Evolutionary conservation across 2,888 invertebrate species (phyloP), one percentile per base, ranked within the genome.

Genomic region (Cryptosula pallasiana): DNA sequence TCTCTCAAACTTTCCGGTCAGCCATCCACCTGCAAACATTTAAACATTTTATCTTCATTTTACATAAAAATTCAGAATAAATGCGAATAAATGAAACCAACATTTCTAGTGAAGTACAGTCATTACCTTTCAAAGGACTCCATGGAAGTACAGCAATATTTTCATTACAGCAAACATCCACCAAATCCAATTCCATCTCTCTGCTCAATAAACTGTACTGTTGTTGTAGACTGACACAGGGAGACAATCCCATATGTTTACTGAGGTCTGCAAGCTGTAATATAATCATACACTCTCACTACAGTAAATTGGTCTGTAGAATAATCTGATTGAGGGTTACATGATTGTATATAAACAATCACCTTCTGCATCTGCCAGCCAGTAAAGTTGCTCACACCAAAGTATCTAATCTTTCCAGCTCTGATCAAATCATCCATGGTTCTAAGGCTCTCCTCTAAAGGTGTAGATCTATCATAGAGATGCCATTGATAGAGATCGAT

Each of bases 351-450:
- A 45, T 13, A 45, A 13, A 45, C 20, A 20, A 45, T 45, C 20
- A 63, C 70, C 71, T 80, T 79, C 76, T 83, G 82, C 55, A 82
- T 71, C 74, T 82, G 81, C 81, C 81, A 81, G 1, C 82, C 82
- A 63, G 75, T 76, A 9, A 81, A 74, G 73, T 82, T 82, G 73
- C 80, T 79, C 69, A 76, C 75, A 3, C 81, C 83, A 34, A 79
- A 73, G 73, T 82, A 81, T n/a, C 80, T 78, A 13, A 82, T 77
- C 74, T 81, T 82, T 1, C 82, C 82, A 73, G 74, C 73, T 13
- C 77, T 74, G 5, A 81, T 79, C 35, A 83, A 76, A 73, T 82
- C 81, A 72, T 81, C 77, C 23, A 82, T 76, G 0, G 82, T 76
- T 0, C 76, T 72, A 55, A 82, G 73, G 0, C 80, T 81, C 72